These are phyloP conservation scores for Ichneumon xanthorius DNA, from an alignment of 2,888 invertebrate species.

Conservation along the genomic window DNA sequence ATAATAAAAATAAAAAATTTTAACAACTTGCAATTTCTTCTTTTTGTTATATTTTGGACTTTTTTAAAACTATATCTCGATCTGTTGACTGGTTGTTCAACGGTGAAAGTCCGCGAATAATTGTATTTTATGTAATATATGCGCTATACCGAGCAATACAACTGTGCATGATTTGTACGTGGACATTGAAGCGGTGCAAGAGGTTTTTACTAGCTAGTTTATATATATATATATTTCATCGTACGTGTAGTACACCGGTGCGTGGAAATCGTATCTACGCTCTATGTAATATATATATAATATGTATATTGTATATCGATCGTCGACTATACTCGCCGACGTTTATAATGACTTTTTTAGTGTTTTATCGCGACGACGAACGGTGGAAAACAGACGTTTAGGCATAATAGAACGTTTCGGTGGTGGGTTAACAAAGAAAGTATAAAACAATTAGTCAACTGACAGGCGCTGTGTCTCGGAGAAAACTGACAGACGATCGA, in stretches of 20 bases:
- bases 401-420: conserved; percentile 1
- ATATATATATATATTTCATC: neutral
- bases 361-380: neutral
- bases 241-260: conserved; percentile 11
- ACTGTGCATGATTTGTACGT: conserved; percentile 29
- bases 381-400: neutral
- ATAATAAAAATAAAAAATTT: conserved; percentile 72
- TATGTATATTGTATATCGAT: conserved; percentile 22
- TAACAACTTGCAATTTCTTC: neutral
- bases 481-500: conserved; percentile 31
- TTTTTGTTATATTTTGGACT: conserved; percentile 1
- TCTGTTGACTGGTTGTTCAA: conserved; percentile 8
- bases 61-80: too few relatives aligned
- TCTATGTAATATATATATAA: neutral
- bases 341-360: conserved; percentile 17
- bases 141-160: conserved; percentile 48
- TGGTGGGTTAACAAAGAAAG: neutral
- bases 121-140: conserved; percentile 57
- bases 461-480: neutral
- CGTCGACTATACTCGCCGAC: conserved; percentile 5
- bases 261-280: conserved; percentile 4
- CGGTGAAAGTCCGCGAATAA: conserved; percentile 51
- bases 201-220: neutral
- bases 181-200: conserved; percentile 23
- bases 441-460: neutral